Evolutionary conservation across 2,113 vertebrate species (phyloP).

Genomic region (Mormyrus lacerda): DNA sequence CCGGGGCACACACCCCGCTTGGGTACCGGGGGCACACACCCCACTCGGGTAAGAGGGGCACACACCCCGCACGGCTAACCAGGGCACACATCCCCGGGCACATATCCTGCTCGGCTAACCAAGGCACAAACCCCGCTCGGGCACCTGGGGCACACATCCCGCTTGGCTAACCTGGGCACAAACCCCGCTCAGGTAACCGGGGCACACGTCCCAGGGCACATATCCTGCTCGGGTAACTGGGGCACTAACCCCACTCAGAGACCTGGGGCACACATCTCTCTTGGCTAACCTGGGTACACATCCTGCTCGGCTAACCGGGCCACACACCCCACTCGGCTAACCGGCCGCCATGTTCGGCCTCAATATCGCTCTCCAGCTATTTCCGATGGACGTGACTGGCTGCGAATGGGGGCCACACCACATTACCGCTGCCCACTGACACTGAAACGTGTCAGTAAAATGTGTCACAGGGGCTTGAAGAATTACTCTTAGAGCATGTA

Average conservation of each 20-base stretch:
- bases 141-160: too few relatives aligned
- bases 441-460: constrained; percentile 60
- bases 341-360: background rate
- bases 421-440: constrained; percentile 50
- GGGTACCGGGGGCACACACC: too few relatives aligned
- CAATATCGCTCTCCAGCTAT: background rate
- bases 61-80: too few relatives aligned
- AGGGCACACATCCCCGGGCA: too few relatives aligned
- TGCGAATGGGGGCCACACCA: constrained; percentile 20
- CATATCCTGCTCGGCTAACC: too few relatives aligned
- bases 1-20: too few relatives aligned
- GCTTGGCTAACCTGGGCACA: background rate
- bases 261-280: too few relatives aligned
- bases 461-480: constrained; percentile 63
- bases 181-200: background rate
- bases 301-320: too few relatives aligned
- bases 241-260: too few relatives aligned
- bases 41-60: too few relatives aligned
- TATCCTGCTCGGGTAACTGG: background rate
- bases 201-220: too few relatives aligned
- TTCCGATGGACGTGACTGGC: background rate
- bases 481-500: constrained; percentile 63
- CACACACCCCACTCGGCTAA: background rate
- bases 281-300: background rate
- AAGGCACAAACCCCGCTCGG: too few relatives aligned